Evolutionary conservation across 1,140 invertebrate genomes (phyloP).

Genomic region (Cheumatopsyche charites): DNA sequence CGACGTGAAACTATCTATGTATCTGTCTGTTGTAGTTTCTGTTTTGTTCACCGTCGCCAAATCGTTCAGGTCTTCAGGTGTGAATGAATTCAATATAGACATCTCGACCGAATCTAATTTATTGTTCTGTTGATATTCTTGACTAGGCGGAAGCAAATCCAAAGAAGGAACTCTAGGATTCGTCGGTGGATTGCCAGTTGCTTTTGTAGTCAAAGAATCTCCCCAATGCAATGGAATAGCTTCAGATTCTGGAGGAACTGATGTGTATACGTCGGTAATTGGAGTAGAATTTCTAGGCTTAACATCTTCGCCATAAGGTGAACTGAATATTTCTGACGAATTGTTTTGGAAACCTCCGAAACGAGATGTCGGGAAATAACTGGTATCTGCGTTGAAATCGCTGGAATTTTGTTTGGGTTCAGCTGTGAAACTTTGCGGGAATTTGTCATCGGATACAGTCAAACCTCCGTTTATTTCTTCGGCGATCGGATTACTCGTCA

Average conservation of each 20-base stretch:
- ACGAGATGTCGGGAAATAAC: constrained; percentile 59
- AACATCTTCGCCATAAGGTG: constrained; percentile 53
- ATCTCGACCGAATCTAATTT: constrained; percentile 44
- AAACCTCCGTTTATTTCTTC: constrained; percentile 57
- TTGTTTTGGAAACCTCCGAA: constrained; percentile 64
- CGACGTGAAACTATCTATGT: constrained; percentile 17
- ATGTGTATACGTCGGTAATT: constrained; percentile 47
- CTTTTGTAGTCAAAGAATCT: constrained; percentile 42
- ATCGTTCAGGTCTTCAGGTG: constrained; percentile 46
- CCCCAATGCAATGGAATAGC: constrained; percentile 48
- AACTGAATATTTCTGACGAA: constrained; percentile 48
- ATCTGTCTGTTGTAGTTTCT: constrained; percentile 50
- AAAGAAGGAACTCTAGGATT: constrained; percentile 42
- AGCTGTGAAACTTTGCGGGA: constrained; percentile 37
- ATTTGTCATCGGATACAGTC: constrained; percentile 46
- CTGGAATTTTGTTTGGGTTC: constrained; percentile 32
- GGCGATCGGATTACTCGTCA: constrained; percentile 55
- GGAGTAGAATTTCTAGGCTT: constrained; percentile 52
- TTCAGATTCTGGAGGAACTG: constrained; percentile 35
- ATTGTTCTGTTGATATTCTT: constrained; percentile 28
- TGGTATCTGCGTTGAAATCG: constrained; percentile 50
- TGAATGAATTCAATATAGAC: constrained; percentile 46
- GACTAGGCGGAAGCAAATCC: constrained; percentile 39
- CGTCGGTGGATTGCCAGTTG: constrained; percentile 32
- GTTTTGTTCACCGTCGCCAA: constrained; percentile 51